Base-by-base conservation (phyloP, 2,797 vertebrate species). In the Lemur catta region DNA sequence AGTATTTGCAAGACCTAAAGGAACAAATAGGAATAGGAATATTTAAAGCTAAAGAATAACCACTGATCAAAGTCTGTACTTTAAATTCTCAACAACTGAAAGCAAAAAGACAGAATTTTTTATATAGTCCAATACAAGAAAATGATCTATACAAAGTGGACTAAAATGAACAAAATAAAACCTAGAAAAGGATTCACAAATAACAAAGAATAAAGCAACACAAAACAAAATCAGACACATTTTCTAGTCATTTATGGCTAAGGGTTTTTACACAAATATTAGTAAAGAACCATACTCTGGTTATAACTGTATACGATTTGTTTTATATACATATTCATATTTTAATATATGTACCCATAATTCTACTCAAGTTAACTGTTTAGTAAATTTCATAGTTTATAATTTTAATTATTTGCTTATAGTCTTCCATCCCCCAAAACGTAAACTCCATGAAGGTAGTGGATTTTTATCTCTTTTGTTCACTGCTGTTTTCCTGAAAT, bases 11-110 rank as follows among this genome's bases (percentile, higher is more conserved):
- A 87, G n/a, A 69, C 63, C 22, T 52, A 48, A 96, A 93, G 72
- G 33, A 94, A 63, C 4, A 79, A 93, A 95, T 2, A 91, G 74
- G 48, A 90, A 94, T 10, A 91, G 28, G 35, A 48, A 84, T 86
- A 94, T 93, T 59, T 95, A 95, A 94, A 91, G 50, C 26, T 93
- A 87, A 94, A 90, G 48, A 90, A 89, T 95, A 89, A 76, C 14
- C 41, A 89, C 33, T 26, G 26, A 38, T 71, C 28, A 55, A 84
- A 67, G 30, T 55, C 59, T 85, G 20, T 48, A 69, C n/a, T 81
- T 87, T 71, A 67, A 46, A 43, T 93, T 90, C 46, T 75, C 24
- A 67, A 79, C 17, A 92, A 93, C 26, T 12, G 7, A 96, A 91
- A 33, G 41, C 9, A 76, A 35, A 78, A 85, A 79, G 14, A 80